Evolutionary conservation across 2,888 invertebrate genomes (phyloP).

Genomic region (Malachius bipustulatus): DNA sequence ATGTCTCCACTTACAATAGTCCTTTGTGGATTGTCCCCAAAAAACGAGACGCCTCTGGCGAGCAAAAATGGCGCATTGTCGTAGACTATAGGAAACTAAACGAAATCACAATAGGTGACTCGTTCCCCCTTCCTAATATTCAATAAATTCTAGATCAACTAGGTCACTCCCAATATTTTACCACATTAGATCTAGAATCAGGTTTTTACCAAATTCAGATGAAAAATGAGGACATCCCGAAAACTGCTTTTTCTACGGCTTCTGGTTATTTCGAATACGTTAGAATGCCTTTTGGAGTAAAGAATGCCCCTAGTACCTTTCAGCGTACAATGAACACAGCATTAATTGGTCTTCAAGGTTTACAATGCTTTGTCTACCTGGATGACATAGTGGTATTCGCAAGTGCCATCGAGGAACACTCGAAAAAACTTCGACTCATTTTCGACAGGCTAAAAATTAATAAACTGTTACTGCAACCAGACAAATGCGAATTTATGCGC

Average conservation of each 20-base stretch:
- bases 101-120: not conserved
- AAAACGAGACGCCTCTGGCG: not conserved
- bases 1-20: not conserved
- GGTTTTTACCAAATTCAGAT: conserved; percentile 26
- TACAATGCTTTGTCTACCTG: conserved; percentile 16
- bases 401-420: conserved; percentile 6
- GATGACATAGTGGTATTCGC: conserved; percentile 17
- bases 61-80: not conserved
- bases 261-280: conserved; percentile 18
- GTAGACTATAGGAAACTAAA: not conserved
- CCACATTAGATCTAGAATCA: conserved; percentile 22
- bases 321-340: conserved; percentile 19
- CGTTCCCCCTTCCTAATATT: not conserved
- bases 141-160: conserved; percentile 22
- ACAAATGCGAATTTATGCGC: too few species aligned
- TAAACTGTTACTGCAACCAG: too few species aligned
- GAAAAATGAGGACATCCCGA: conserved; percentile 16
- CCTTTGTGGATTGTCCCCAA: conserved; percentile 4
- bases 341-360: conserved; percentile 12
- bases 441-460: too few species aligned
- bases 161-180: conserved; percentile 22
- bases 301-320: too few species aligned
- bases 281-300: too few species aligned
- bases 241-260: conserved; percentile 20
- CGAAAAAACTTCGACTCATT: not conserved